A percentile compares a stretch with the other conserved stretches of the same genome.
Evolutionary conservation across 2,113 vertebrate species (phyloP).

Genomic region (Phaethornis superciliosus): DNA sequence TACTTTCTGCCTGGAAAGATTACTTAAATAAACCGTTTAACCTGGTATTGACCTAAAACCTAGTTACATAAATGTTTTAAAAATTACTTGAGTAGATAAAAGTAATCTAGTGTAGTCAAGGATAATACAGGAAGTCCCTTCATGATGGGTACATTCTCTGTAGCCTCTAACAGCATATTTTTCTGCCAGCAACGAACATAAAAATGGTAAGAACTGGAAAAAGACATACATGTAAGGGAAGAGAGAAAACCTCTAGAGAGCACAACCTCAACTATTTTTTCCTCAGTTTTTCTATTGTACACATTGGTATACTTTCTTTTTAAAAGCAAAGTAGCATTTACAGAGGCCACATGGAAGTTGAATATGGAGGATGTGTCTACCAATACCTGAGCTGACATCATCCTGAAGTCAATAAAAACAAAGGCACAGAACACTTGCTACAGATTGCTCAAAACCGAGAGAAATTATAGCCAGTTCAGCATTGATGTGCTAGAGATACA

Average conservation of each 20-base stretch:
- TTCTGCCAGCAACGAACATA: constrained; percentile 23
- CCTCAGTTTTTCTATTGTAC: neutral
- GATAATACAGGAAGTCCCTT: constrained; percentile 23
- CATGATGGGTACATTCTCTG: constrained; percentile 27
- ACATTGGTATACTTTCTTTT: neutral
- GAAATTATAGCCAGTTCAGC: neutral
- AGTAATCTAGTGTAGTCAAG: constrained; percentile 41
- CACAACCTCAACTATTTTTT: neutral
- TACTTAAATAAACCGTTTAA: constrained; percentile 52
- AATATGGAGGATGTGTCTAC: neutral
- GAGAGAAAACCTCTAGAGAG: neutral
- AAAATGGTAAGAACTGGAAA: neutral
- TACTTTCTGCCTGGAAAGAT: constrained; percentile 18
- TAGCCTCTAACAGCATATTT: constrained; percentile 27
- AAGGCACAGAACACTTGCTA: neutral
- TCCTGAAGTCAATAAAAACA: neutral
- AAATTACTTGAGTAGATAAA: constrained; percentile 51
- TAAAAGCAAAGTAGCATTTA: neutral
- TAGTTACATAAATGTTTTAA: constrained; percentile 47
- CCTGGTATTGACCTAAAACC: constrained; percentile 55
- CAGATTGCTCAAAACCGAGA: neutral
- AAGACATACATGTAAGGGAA: neutral
- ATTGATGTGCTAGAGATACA: neutral
- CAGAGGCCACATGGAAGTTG: neutral
- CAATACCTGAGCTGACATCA: neutral